Evolutionary conservation across 2,797 vertebrate genomes (phyloP).

Genomic region (Esox lucius): DNA sequence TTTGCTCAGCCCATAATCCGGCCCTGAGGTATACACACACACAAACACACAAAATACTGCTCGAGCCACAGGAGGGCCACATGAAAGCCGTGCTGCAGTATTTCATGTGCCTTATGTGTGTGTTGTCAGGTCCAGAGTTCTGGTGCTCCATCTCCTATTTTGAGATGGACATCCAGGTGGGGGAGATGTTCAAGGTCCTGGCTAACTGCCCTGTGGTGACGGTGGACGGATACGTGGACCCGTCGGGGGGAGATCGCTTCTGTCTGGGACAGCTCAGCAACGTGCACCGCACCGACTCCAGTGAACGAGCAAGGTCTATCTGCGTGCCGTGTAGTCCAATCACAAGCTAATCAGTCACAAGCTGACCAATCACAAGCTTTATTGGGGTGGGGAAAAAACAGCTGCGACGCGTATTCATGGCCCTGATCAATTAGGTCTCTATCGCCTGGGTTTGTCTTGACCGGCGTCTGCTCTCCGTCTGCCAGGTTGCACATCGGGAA

Average conservation of each 20-base stretch:
- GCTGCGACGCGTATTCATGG: background rate
- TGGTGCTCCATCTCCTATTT: constrained; percentile 78
- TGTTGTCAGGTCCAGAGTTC: constrained; percentile 72
- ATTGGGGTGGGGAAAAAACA: background rate
- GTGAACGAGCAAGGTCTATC: constrained; percentile 66
- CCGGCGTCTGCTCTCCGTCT: background rate
- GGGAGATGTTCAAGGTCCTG: constrained; percentile 76
- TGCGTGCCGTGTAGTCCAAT: background rate
- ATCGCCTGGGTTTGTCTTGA: background rate
- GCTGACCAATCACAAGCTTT: background rate
- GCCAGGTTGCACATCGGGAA: constrained; percentile 49
- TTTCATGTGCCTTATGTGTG: background rate
- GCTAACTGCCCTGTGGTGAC: constrained; percentile 70
- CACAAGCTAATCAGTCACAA: too few relatives aligned
- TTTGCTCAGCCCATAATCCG: too few relatives aligned
- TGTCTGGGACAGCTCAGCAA: constrained; percentile 77
- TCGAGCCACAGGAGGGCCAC: background rate
- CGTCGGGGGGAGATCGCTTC: constrained; percentile 73
- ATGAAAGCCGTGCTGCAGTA: background rate
- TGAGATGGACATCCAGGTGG: constrained; percentile 73
- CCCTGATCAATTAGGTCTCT: background rate
- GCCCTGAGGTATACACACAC: background rate
- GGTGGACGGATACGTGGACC: constrained; percentile 73
- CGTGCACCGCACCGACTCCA: constrained; percentile 66
- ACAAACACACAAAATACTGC: background rate